Evolutionary conservation across 2,888 invertebrate genomes (phyloP), one percentile per base, ranked within the genome.

Genomic region (Colletes collaris): DNA sequence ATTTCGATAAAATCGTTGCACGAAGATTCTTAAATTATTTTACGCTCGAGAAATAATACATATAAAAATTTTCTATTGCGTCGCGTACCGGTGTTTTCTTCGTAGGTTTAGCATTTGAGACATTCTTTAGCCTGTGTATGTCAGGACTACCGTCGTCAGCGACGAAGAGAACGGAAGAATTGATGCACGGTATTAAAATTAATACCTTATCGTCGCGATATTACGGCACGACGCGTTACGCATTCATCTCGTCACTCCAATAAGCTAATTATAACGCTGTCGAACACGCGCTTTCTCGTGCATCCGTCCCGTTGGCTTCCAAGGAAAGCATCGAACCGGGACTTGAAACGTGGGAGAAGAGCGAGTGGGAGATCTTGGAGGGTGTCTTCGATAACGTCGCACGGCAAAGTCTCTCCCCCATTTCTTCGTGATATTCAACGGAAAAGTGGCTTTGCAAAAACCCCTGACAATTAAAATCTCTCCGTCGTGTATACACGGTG

Each of bases 181-280:
- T 40, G 7, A 40, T 4, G 40, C 40, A 40, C 40, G 40, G 7
- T 76, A 74, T 69, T 76, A 78, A 77, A 79, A 59, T 72, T 58
- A 62, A 46, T 16, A 64, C 16, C 35, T 67, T 16, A 44, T 58
- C 59, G 40, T 11, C 10, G 16, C 5, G 64, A 65, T 69, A 50
- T 69, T 49, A 76, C 64, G 69, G 77, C 49, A 53, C 58, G 37
- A 19, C 64, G 59, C 77, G 67, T 63, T 49, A 72, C 78, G 72
- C 77, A 66, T 65, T 79, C 66, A 52, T 68, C 70, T 70, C 64
- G 16, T 56, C 50, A 68, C 55, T 64, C 79, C 79, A 76, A 79
- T 69, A 76, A 68, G 77, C 68, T 80, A 71, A 76, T 81, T 76
- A 79, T 71, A 80, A 74, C 65, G 70, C 71, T 80, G 71, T 80